Evolutionary conservation across 2,113 vertebrate genomes (phyloP), one percentile per base, ranked within the genome.

Genomic region (Phaethornis superciliosus): DNA sequence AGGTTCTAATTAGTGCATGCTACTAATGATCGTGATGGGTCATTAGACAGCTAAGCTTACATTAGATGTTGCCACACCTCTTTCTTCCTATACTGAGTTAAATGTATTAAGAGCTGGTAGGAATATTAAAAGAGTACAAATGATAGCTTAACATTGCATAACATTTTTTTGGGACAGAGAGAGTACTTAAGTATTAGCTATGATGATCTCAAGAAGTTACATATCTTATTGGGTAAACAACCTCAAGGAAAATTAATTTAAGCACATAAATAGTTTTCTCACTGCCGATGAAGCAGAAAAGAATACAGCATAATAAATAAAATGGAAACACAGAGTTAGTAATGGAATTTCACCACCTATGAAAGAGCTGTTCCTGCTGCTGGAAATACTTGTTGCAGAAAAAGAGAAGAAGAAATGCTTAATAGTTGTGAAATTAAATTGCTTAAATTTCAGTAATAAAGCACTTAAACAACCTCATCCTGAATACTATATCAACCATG

Each of bases 41-140:
- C 83, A 95, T 90, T 93, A 94, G 51, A 78, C 65, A 93, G 56
- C 69, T 68, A 64, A 35, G n/a, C 15, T 49, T 64, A 10, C 28
- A 86, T 35, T 54, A 89, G 74, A 60, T 62, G 51, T 28, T 79
- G 58, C 65, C 81, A 96, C 77, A 80, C 86, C 74, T 92, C 82
- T 63, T 94, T 51, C 30, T 58, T 87, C 42, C 40, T 63, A 23
- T 47, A 17, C 33, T 58, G 22, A 18, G 51, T n/a, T 40, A 75
- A 88, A 82, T 19, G 13, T 23, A 82, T 58, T 62, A 88, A 79
- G 46, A 75, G 33, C 46, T 77, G 51, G 64, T 83, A 93, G 17
- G 52, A 90, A 78, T 71, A 75, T 37, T 81, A 89, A 64, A 83
- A 56, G 19, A 85, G 24, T 35, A 49, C 4, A 13, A 93, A 72